A percentile compares a stretch with the other conserved stretches of the same genome.
phyloP scores from a whole-genome alignment of 2,888 invertebrate genomes.

The Nesidiocoris tenuis region DNA sequence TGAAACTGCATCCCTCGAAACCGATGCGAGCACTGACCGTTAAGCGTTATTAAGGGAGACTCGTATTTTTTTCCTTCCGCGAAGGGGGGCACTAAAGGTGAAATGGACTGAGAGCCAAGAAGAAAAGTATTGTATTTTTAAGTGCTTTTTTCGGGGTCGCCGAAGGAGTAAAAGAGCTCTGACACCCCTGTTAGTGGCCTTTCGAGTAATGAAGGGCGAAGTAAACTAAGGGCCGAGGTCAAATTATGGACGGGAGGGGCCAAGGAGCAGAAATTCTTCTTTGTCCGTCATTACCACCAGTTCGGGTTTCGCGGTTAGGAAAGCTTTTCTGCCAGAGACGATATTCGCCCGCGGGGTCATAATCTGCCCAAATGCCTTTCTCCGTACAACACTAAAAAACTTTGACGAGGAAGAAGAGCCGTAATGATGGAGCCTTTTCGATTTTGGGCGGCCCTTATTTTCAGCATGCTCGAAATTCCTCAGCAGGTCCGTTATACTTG shows the following conservation, averaged over 20 bases:
- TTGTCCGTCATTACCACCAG: neutral
- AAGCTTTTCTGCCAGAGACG: neutral
- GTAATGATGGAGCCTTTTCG: neutral
- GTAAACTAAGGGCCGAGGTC: constrained; percentile 25
- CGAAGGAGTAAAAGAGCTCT: constrained; percentile 34
- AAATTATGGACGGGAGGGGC: constrained; percentile 8
- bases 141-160: constrained; percentile 30
- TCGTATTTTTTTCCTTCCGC: constrained; percentile 11
- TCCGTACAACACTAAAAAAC: constrained; percentile 15
- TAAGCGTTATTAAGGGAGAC: constrained; percentile 32
- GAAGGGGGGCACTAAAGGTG: constrained; percentile 20
- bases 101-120: constrained; percentile 10
- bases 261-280: neutral
- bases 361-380: constrained; percentile 26
- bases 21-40: constrained; percentile 20
- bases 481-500: neutral
- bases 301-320: neutral
- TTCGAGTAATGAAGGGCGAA: constrained; percentile 33
- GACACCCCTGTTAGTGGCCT: constrained; percentile 34
- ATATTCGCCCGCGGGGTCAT: constrained; percentile 8
- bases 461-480: neutral
- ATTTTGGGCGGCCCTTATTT: neutral
- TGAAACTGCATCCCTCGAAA: constrained; percentile 33
- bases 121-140: constrained; percentile 34
- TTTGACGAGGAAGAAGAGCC: neutral